Base-by-base conservation (phyloP, 2,113 vertebrate species). In the Scytalopus superciliaris region DNA sequence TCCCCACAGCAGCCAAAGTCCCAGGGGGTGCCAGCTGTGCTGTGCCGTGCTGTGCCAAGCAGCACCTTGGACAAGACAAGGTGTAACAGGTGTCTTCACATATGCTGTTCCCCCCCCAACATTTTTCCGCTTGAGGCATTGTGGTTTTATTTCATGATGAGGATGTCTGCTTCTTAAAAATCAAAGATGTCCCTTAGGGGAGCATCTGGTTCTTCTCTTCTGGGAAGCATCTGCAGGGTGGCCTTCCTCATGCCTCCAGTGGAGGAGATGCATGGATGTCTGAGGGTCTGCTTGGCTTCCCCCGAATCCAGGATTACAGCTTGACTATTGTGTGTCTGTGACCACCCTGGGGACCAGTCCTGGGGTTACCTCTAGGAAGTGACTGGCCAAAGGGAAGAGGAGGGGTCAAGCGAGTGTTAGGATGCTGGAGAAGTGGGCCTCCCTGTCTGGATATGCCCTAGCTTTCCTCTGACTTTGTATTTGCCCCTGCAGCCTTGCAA, bases 31-130 rank as follows among this genome's bases (percentile, higher is more conserved):
- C 57, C 85, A 90, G 60, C 62, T 89, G 69, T 37, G 12, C 47
- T 40, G 53, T 45, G 62, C 60, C 13, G 19, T 40, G 56, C 39
- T 0, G 0, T 56, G 31, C 49, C 19, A 3, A 42, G 44, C 66
- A 86, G 28, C 42, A 21, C 50, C 57, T 79, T 44, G 42, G 19
- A 40, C 0, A 0, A 84, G 50, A 79, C 40, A 33, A 72, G 62
- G 42, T 75, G 59, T 30, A 83, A 52, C 64, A 42, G 79, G 42
- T 75, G 42, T 73, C 49, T 78, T 67, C 78, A 52, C 1, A 1
- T 37, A 19, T 3, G 4, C 35, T 67, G 9, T 60, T 73, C 28
- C 14, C 40, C 40, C 25, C 35, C 63, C 10, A 7, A 1, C 31
- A 40, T 33, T 23, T 44, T 75, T 35, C 13, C 14, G 47, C 77